Evolutionary conservation across 2,888 invertebrate species (phyloP), one percentile per base, ranked within the genome.

Genomic region (Melitaea athalia): DNA sequence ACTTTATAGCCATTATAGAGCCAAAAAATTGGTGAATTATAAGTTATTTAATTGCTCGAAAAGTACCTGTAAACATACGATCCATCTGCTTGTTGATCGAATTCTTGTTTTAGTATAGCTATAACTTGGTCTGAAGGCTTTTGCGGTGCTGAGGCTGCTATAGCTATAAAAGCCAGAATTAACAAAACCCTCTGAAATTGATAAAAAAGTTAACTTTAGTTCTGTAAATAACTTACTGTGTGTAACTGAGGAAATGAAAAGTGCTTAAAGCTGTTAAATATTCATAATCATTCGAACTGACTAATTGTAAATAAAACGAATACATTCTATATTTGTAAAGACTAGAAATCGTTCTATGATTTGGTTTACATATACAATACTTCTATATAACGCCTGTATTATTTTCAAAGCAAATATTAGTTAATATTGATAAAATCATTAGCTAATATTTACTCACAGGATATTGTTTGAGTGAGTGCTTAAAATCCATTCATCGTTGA

Each of bases 71-170:
- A 96, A 84, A 94, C 94, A 78, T 96, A 96, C 50, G 95, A 94
- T 70, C 96, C 96, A 83, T 96, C 96, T 1, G 95, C 94, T 78
- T 95, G 94, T 75, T 95, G 94, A 77, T 95, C 95, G 71, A 95
- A 95, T 70, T 95, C 95, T 84, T 96, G 95, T 76, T 94, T 95
- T 71, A 96, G 84, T 72, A 96, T 96, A 69, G 94, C 94, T 77
- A 94, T 92, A 61, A 94, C 94, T 78, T 94, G 94, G 42, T 94
- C 94, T 0, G 87, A 82, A n/a, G 42, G 86, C 79, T 93, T 92
- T 80, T 95, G 95, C 31, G 95, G 95, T 75, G 92, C 93, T 69
- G 93, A 80, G 63, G 88, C 84, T 31, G 82, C 85, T 64, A 86
- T 76, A 68, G 85, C 85, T 68, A 87, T 78, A 49, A 88, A 77